A percentile compares a stretch with the other conserved stretches of the same genome.
These are phyloP conservation scores for Mechanitis mazaeus DNA, from an alignment of 2,888 invertebrate genomes.

Conservation along the genomic window DNA sequence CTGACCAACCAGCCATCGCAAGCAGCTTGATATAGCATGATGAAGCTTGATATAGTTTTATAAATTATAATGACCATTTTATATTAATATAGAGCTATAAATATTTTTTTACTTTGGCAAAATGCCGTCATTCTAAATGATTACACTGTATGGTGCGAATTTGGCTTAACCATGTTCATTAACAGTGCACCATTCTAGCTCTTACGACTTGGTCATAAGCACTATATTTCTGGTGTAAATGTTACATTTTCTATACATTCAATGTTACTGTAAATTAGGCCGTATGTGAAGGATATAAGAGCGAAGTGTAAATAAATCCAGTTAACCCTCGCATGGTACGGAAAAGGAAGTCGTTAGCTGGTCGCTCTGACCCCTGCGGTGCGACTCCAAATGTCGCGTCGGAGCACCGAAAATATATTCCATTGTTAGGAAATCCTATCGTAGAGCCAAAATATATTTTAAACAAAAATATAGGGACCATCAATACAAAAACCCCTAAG, in stretches of 20 bases:
- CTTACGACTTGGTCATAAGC: neutral
- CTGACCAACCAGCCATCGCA: no score
- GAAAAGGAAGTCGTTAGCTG: slow-evolving; percentile 64
- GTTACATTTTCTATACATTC: neutral
- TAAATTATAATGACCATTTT: neutral
- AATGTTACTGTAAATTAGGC: slow-evolving; percentile 1
- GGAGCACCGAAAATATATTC: slow-evolving; percentile 16
- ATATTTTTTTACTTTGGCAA: slow-evolving; percentile 1
- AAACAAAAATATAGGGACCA: slow-evolving; percentile 11
- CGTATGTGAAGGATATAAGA: slow-evolving; percentile 3
- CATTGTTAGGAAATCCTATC: slow-evolving; percentile 7
- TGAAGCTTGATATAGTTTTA: no score
- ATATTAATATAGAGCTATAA: neutral
- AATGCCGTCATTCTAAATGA: neutral
- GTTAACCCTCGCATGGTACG: slow-evolving; percentile 40
- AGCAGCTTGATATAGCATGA: no score
- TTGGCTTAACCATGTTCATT: slow-evolving; percentile 1
- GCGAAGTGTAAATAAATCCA: slow-evolving; percentile 17
- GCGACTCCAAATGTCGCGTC: slow-evolving; percentile 22
- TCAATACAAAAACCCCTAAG: slow-evolving; percentile 4
- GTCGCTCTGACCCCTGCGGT: slow-evolving; percentile 33
- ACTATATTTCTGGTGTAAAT: neutral
- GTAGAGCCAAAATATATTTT: slow-evolving; percentile 11
- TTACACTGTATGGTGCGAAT: slow-evolving; percentile 1
- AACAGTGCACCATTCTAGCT: neutral